Percentiles rank a stretch among this genome's conserved stretches.
Conservation (phyloP, 2,113 vertebrate genomes). For the Scortum barcoo region DNA sequence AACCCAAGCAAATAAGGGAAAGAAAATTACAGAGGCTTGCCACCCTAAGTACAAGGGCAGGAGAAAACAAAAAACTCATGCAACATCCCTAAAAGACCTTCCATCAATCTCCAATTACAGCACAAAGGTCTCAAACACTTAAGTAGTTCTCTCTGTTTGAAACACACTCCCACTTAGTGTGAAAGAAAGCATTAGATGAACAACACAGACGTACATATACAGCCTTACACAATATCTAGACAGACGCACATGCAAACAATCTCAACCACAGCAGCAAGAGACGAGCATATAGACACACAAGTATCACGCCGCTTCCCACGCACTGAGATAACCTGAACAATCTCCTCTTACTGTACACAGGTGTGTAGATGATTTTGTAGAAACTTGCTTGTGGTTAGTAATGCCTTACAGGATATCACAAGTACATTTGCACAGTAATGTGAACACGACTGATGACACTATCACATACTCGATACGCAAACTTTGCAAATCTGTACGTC, state of each 20-base stretch:
- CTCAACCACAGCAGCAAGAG: conserved; percentile 15
- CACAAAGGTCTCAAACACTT: background rate
- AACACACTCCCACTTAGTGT: background rate
- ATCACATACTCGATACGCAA: background rate
- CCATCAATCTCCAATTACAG: background rate
- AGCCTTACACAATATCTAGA: background rate
- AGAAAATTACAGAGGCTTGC: background rate
- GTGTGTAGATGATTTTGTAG: conserved; percentile 42
- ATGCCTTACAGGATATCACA: conserved; percentile 22
- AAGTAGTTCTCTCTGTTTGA: background rate
- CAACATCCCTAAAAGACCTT: background rate
- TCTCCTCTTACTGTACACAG: conserved; percentile 22
- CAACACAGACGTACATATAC: background rate
- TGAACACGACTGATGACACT: background rate
- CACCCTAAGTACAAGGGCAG: background rate
- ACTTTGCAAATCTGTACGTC: background rate
- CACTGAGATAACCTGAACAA: background rate
- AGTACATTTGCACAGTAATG: conserved; percentile 27
- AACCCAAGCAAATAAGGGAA: background rate
- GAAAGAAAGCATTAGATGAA: background rate
- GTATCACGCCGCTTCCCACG: conserved; percentile 29
- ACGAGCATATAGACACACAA: background rate
- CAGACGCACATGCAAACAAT: conserved; percentile 9
- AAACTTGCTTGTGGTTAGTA: conserved; percentile 52
- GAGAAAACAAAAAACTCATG: background rate